phyloP scores from a whole-genome alignment of 2,797 vertebrate species.

The Myotis vivesi region DNA sequence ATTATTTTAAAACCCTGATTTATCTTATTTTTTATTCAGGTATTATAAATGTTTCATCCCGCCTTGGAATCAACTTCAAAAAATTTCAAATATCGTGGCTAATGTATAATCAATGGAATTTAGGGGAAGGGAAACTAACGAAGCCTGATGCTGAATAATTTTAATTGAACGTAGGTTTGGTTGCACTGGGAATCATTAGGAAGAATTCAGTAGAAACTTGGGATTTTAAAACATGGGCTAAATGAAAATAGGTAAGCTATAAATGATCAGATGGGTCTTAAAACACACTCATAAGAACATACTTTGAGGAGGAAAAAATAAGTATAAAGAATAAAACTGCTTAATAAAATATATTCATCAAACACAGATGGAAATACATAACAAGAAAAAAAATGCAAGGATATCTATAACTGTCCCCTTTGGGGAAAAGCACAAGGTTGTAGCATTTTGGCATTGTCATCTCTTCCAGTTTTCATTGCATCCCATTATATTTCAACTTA shows the following conservation, averaged over 20 bases:
- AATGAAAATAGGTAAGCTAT: constrained; percentile 59
- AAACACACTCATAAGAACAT: not conserved
- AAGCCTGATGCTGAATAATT: constrained; percentile 39
- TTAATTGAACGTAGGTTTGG: not conserved
- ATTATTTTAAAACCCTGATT: not conserved
- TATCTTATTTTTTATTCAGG: constrained; percentile 6
- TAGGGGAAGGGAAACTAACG: not conserved
- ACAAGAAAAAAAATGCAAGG: constrained; percentile 32
- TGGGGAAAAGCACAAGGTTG: not conserved
- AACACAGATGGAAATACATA: not conserved
- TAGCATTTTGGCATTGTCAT: constrained; percentile 23
- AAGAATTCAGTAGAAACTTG: constrained; percentile 17
- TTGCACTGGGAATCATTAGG: constrained; percentile 29
- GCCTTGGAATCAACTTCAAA: constrained; percentile 52
- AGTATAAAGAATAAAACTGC: constrained; percentile 45
- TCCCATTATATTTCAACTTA: constrained; percentile 52
- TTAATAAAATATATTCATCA: constrained; percentile 17
- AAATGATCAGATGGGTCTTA: constrained; percentile 43
- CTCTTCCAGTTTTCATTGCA: constrained; percentile 39
- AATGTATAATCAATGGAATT: not conserved
- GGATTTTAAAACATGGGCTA: constrained; percentile 60
- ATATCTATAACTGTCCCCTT: not conserved
- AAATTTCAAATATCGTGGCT: constrained; percentile 44
- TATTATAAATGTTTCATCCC: constrained; percentile 19
- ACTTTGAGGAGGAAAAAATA: not conserved